Conservation (phyloP, 2,113 vertebrate species). For the Neodon shergylaensis region DNA sequence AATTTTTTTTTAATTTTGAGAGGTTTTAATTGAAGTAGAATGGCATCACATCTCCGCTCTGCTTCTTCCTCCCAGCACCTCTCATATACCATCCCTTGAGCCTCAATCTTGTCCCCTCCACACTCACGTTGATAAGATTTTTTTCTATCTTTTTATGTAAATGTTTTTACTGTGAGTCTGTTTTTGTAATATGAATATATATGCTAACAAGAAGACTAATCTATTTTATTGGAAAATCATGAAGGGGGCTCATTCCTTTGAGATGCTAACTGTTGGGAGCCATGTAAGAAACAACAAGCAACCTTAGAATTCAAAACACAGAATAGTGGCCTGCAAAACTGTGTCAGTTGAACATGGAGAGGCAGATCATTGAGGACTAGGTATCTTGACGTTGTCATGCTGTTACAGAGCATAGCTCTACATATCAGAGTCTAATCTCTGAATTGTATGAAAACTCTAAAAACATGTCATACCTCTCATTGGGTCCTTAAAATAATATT, state of each 20-base stretch:
- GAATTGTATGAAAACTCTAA: background rate
- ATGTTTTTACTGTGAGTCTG: background rate
- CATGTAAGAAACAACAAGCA: too few species aligned
- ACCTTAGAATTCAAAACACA: too few species aligned
- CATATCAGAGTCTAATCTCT: background rate
- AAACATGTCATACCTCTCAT: background rate
- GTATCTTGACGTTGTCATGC: too few species aligned
- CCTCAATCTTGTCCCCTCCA: background rate
- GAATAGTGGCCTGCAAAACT: too few species aligned
- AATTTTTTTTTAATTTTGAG: background rate
- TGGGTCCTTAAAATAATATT: background rate
- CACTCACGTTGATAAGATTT: background rate
- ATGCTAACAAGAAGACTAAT: background rate
- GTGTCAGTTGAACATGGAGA: too few species aligned
- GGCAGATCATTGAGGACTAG: too few species aligned
- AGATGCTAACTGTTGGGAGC: too few species aligned
- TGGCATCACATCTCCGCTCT: background rate
- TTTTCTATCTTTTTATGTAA: background rate
- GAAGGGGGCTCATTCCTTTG: too few species aligned
- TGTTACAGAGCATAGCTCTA: too few species aligned
- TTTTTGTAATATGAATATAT: background rate
- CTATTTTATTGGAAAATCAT: too few species aligned
- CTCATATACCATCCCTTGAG: background rate
- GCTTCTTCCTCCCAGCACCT: background rate
- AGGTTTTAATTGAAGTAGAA: background rate